Evolutionary conservation across 1,140 invertebrate genomes (phyloP).

Genomic region (Drosophila saltans): DNA sequence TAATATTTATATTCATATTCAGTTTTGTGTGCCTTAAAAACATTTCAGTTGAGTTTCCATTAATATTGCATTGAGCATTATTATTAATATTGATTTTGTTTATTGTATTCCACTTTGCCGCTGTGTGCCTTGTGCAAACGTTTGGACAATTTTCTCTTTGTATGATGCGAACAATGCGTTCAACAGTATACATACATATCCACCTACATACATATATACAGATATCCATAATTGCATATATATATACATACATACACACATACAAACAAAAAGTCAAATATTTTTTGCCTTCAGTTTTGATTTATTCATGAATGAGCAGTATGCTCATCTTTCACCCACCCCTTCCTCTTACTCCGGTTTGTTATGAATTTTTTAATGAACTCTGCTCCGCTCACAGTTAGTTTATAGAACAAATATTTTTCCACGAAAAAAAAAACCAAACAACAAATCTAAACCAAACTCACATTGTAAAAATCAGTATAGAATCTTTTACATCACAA

Average conservation of each 20-base stretch:
- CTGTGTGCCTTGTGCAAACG: constrained; percentile 69
- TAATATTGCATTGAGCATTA: constrained; percentile 78
- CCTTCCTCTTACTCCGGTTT: constrained; percentile 11
- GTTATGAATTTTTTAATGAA: constrained; percentile 61
- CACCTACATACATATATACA: constrained; percentile 26
- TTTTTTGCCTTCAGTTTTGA: constrained; percentile 48
- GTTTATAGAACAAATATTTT: constrained; percentile 53
- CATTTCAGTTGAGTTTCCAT: constrained; percentile 73
- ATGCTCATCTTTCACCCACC: constrained; percentile 13
- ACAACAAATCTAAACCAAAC: constrained; percentile 30
- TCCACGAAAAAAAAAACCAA: constrained; percentile 16
- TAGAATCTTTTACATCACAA: neutral
- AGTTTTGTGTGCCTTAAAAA: constrained; percentile 58
- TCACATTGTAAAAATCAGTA: constrained; percentile 12
- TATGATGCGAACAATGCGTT: constrained; percentile 36
- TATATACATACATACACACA: neutral
- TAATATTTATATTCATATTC: constrained; percentile 61
- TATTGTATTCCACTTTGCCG: constrained; percentile 65
- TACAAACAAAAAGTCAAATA: constrained; percentile 37
- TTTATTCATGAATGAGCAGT: constrained; percentile 66
- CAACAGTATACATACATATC: constrained; percentile 30
- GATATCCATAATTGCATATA: too few species aligned
- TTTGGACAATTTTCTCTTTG: constrained; percentile 75
- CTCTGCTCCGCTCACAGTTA: constrained; percentile 46
- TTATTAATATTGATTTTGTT: constrained; percentile 75